These are phyloP conservation scores for Sphecodes monilicornis DNA, from an alignment of 2,888 invertebrate species.

Conservation along the genomic window DNA sequence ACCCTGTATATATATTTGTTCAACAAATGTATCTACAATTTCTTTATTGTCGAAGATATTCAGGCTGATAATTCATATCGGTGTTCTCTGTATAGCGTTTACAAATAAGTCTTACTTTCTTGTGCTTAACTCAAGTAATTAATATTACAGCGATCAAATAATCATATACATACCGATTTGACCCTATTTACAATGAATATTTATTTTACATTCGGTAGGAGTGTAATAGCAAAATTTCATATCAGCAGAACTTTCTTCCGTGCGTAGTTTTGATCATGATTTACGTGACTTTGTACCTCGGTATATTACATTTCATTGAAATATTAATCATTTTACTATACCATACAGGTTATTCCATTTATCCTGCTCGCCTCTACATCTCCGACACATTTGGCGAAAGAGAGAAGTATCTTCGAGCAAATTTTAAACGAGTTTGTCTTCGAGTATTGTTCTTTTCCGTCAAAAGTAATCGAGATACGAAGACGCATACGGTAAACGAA, in stretches of 20 bases:
- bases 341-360: neutral
- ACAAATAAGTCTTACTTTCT: constrained; percentile 40
- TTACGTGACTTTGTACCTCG: constrained; percentile 22
- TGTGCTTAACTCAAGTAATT: constrained; percentile 39
- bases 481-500: neutral
- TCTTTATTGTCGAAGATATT: constrained; percentile 10
- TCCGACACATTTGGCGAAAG: neutral
- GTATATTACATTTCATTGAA: constrained; percentile 9
- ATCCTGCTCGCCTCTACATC: neutral
- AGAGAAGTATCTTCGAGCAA: neutral
- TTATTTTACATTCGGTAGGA: constrained; percentile 23
- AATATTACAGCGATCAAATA: constrained; percentile 39
- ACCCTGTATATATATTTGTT: too few species aligned
- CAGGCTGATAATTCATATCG: neutral
- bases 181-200: constrained; percentile 27
- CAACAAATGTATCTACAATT: neutral
- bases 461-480: neutral
- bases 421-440: neutral
- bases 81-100: constrained; percentile 15
- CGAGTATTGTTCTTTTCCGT: neutral
- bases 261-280: constrained; percentile 7
- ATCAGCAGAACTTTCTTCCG: constrained; percentile 5
- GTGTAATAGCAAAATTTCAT: constrained; percentile 1
- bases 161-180: constrained; percentile 14
- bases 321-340: constrained; percentile 18